Base-by-base conservation (phyloP, 2,113 vertebrate species). In the Sinocyclocheilus anshuiensis region DNA sequence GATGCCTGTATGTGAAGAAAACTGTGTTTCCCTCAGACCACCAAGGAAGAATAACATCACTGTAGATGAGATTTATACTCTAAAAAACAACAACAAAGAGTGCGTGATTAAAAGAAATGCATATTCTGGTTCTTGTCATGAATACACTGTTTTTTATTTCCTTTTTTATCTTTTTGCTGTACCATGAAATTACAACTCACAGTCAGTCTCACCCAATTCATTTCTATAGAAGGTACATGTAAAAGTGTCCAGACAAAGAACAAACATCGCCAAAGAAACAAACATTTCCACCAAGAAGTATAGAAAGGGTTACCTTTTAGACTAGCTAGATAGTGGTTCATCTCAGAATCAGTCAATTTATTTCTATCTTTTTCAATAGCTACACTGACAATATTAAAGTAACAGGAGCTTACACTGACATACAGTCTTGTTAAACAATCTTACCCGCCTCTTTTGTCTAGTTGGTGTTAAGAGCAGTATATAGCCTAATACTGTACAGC, bases 151-250 rank as follows among this genome's bases (percentile, higher is more conserved):
- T 87, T 84, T 85, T 88, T 77, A 86, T 88, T 65, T 89, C 63
- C 57, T 61, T 87, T 76, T 86, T 86, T 29, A 88, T 76, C 53
- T 81, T 84, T 79, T 84, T 67, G 86, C 90, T 84, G 92, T 89
- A 94, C 87, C 59, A 81, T 90, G 87, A 91, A 94, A 90, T 88
- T 90, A 94, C 92, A 93, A 67, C 71, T 90, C 87, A 93, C 90
- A 91, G 92, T 45, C 89, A 91, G 86, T 93, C 90, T 92, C 26
- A 89, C 89, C 69, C 69, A 82, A 67, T 89, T 91, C 67, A 90
- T 77, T 24, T 89, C 67, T 76, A 85, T 89, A 11, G 50, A 89
- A 92, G 89, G 88, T 86, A 90, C 89, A 90, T 42, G 69, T 75
- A 84, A 59, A 77, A 74, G 48, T 74, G 18, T 84, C 53, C 22